Conservation (phyloP, 2,113 vertebrate species). For the Phalacrocorax brasilianus region DNA sequence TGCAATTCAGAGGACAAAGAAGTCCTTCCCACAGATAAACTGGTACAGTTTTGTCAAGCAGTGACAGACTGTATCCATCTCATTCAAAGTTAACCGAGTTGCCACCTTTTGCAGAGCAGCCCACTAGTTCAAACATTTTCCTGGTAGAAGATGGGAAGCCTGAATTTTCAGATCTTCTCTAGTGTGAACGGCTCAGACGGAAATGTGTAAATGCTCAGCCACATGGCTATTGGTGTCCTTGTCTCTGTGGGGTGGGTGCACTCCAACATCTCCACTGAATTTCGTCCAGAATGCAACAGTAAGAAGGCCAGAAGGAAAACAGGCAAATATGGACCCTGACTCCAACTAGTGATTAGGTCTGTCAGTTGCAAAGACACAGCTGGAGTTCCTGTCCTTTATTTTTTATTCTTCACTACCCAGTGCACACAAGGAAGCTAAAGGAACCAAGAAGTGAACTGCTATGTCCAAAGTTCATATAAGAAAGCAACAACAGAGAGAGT, state of each 20-base stretch:
- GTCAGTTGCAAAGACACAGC: not conserved
- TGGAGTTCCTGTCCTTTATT: not conserved
- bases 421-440: not conserved
- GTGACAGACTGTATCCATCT: not conserved
- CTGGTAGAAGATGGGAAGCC: not conserved
- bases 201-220: not conserved
- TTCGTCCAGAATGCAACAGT: not conserved
- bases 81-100: not conserved
- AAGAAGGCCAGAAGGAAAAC: not conserved
- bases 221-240: not conserved
- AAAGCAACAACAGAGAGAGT: not conserved
- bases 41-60: not conserved
- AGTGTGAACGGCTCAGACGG: rapidly evolving
- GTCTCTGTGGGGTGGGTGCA: not conserved
- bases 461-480: not conserved
- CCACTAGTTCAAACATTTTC: not conserved
- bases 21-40: not conserved
- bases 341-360: not conserved
- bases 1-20: not conserved
- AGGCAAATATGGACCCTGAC: not conserved
- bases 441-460: not conserved
- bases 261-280: not conserved
- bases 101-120: not conserved
- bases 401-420: not conserved
- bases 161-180: not conserved